phyloP scores from a whole-genome alignment of 2,113 vertebrate genomes.

The Lophius piscatorius region DNA sequence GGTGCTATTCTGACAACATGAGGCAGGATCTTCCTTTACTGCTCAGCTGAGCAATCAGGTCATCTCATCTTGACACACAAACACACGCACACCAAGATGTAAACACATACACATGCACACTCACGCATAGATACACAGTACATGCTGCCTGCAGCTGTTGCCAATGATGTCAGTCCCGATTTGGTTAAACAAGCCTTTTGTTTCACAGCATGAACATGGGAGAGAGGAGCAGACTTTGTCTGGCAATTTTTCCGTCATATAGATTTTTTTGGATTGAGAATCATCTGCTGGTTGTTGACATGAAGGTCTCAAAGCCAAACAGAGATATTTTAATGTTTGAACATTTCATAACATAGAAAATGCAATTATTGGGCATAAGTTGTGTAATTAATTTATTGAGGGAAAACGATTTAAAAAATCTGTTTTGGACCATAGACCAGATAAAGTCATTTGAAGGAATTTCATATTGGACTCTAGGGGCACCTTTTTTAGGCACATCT shows the following conservation, averaged over 20 bases:
- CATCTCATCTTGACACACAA: slow-evolving; percentile 74
- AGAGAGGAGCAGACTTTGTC: slow-evolving; percentile 53
- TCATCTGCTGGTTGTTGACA: slow-evolving; percentile 40
- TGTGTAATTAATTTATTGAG: not conserved
- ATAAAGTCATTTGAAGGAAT: no score
- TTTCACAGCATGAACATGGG: slow-evolving; percentile 63
- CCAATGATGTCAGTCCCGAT: slow-evolving; percentile 78
- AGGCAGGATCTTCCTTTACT: slow-evolving; percentile 75
- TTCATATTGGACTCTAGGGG: no score
- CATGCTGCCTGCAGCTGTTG: slow-evolving; percentile 79
- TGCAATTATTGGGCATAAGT: no score
- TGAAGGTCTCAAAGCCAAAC: slow-evolving; percentile 15
- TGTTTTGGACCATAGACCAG: no score
- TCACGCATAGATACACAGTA: slow-evolving; percentile 37
- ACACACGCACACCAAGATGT: slow-evolving; percentile 45
- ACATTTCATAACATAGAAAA: not conserved
- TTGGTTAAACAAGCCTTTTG: slow-evolving; percentile 73
- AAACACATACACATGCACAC: slow-evolving; percentile 35
- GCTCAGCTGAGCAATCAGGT: slow-evolving; percentile 85
- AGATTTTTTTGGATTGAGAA: slow-evolving; percentile 43
- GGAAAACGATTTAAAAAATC: not conserved
- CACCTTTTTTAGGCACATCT: no score
- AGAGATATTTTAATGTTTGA: not conserved
- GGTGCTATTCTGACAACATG: slow-evolving; percentile 65
- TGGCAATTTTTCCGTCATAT: slow-evolving; percentile 35